Evolutionary conservation across 2,797 vertebrate genomes (phyloP).

Genomic region (Malacoctenus gilli): DNA sequence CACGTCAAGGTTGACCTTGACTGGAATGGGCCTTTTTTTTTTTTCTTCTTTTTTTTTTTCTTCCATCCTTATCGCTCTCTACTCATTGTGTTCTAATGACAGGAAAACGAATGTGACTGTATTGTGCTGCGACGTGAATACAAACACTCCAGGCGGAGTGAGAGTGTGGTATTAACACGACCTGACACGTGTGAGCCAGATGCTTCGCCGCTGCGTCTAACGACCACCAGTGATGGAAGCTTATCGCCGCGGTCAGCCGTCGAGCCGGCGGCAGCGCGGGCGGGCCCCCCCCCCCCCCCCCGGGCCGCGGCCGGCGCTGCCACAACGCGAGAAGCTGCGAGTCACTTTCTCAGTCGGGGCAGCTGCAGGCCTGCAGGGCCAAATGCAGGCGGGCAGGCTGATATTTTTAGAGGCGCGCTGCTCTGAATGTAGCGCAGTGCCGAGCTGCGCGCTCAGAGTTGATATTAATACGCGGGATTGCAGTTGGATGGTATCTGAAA

Average conservation of each 20-base stretch:
- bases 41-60: background rate
- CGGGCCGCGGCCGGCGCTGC: slow-evolving; percentile 11
- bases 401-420: slow-evolving; percentile 46
- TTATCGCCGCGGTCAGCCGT: slow-evolving; percentile 30
- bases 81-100: slow-evolving; percentile 26
- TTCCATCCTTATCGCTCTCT: slow-evolving; percentile 2
- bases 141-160: slow-evolving; percentile 23
- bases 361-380: slow-evolving; percentile 7
- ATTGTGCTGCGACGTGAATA: slow-evolving; percentile 16
- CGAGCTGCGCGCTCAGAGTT: background rate
- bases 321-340: slow-evolving; percentile 10
- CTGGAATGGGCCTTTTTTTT: slow-evolving; percentile 20
- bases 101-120: slow-evolving; percentile 7
- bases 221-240: slow-evolving; percentile 26
- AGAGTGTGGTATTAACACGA: slow-evolving; percentile 38
- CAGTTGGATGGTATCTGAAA: slow-evolving; percentile 16
- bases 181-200: slow-evolving; percentile 40
- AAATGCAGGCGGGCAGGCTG: slow-evolving; percentile 11
- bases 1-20: slow-evolving; percentile 16
- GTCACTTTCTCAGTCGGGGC: background rate
- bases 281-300: too few relatives aligned
- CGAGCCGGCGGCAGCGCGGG: slow-evolving; percentile 55
- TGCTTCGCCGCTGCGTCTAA: slow-evolving; percentile 56
- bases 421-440: background rate
- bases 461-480: slow-evolving; percentile 1